These are phyloP conservation scores for Apis mellifera DNA, from an alignment of 1,140 invertebrate species.

Conservation along the genomic window Amel_HAv3.1 CM009939.2:5992001-5992500, in stretches of 20 bases:
- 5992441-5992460: conserved; percentile 69
- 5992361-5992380: not conserved
- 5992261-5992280: conserved; percentile 10
- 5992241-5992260: conserved; percentile 83
- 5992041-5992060: conserved; percentile 97
- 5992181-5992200: conserved; percentile 97
- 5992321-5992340: too few species aligned
- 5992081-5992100: conserved; percentile 95
- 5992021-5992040: conserved; percentile 91
- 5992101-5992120: conserved; percentile 91
- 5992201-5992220: conserved; percentile 95
- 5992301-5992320: too few species aligned
- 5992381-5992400: not conserved
- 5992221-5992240: conserved; percentile 98
- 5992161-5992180: conserved; percentile 97
- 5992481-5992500: conserved; percentile 93
- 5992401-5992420: too few species aligned
- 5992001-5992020: conserved; percentile 95
- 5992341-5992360: too few species aligned
- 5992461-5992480: conserved; percentile 93
- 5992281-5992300: not conserved
- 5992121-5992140: conserved; percentile 94
- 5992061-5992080: conserved; percentile 94
- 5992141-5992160: conserved; percentile 94
- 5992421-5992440: too few species aligned